These are phyloP conservation scores for Syngnathus floridae DNA, from an alignment of 2,113 vertebrate species.

Conservation along the genomic window DNA sequence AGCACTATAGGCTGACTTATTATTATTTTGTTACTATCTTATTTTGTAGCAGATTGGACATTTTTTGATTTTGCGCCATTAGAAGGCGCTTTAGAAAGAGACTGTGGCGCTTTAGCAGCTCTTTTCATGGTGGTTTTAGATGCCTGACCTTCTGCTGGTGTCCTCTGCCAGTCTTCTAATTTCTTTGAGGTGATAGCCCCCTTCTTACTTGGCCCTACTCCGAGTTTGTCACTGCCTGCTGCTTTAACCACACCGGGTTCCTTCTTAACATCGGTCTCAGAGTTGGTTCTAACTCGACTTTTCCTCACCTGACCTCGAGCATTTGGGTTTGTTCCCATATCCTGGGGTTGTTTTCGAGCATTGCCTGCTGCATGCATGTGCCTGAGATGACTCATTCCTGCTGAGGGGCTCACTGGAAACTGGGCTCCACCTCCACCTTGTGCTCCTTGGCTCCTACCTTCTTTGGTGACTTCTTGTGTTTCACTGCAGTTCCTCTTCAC, in stretches of 20 bases:
- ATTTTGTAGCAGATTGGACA: slow-evolving; percentile 66
- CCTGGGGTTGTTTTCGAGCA: slow-evolving; percentile 50
- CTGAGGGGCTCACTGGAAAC: slow-evolving; percentile 62
- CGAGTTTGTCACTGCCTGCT: slow-evolving; percentile 50
- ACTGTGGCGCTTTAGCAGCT: slow-evolving; percentile 48
- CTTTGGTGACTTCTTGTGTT: slow-evolving; percentile 57
- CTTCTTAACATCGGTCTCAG: slow-evolving; percentile 62
- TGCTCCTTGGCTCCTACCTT: slow-evolving; percentile 49
- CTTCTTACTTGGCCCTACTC: slow-evolving; percentile 45
- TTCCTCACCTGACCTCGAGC: slow-evolving; percentile 50
- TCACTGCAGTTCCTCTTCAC: slow-evolving; percentile 71
- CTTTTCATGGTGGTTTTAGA: slow-evolving; percentile 52
- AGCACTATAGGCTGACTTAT: slow-evolving; percentile 16
- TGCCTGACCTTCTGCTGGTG: slow-evolving; percentile 39
- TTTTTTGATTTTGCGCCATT: slow-evolving; percentile 64
- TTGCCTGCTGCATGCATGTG: slow-evolving; percentile 66
- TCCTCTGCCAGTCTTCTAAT: slow-evolving; percentile 58
- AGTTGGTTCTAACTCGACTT: slow-evolving; percentile 53
- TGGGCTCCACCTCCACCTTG: slow-evolving; percentile 45
- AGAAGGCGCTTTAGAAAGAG: slow-evolving; percentile 48
- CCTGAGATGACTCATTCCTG: slow-evolving; percentile 57
- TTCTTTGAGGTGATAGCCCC: slow-evolving; percentile 51
- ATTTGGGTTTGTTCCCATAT: slow-evolving; percentile 40
- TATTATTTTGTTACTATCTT: slow-evolving; percentile 15
- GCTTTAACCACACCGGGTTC: slow-evolving; percentile 44